phyloP scores from a whole-genome alignment of 2,113 vertebrate genomes.

The Steatornis caripensis region DNA sequence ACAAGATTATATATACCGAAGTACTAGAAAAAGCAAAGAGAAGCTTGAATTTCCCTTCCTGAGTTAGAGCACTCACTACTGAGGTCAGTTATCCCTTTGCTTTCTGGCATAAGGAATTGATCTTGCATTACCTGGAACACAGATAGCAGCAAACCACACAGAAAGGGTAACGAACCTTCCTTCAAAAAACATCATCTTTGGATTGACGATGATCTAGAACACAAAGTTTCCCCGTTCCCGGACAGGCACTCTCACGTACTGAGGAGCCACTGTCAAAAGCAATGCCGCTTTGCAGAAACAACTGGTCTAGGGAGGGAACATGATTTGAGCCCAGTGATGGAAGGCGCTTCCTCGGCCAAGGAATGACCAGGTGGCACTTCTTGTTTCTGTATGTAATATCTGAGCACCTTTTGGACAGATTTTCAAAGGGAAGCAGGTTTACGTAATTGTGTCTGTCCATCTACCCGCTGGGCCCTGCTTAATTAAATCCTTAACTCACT shows the following conservation, averaged over 20 bases:
- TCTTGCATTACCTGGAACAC: neutral
- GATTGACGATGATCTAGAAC: neutral
- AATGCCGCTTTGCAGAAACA: neutral
- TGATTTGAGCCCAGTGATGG: neutral
- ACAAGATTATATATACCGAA: neutral
- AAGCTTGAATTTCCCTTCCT: neutral
- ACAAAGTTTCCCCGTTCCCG: neutral
- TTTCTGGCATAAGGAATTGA: neutral
- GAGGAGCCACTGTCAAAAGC: neutral
- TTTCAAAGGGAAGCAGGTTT: neutral
- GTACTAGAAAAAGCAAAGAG: neutral
- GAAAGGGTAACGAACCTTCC: neutral
- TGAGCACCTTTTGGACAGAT: neutral
- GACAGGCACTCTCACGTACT: neutral
- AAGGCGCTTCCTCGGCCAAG: neutral
- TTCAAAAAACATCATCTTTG: neutral
- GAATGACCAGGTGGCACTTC: neutral
- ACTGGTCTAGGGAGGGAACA: neutral
- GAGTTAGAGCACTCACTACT: neutral
- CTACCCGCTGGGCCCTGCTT: neutral
- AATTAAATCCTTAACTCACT: neutral
- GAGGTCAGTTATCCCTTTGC: neutral
- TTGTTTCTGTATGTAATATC: neutral
- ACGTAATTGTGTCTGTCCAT: neutral
- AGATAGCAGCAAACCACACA: neutral